A percentile compares a stretch with the other conserved stretches of the same genome.
Evolutionary conservation across 92 coral and sea anemone genomes (phyloP).

Genomic region (Scolanthus callimorphus): DNA sequence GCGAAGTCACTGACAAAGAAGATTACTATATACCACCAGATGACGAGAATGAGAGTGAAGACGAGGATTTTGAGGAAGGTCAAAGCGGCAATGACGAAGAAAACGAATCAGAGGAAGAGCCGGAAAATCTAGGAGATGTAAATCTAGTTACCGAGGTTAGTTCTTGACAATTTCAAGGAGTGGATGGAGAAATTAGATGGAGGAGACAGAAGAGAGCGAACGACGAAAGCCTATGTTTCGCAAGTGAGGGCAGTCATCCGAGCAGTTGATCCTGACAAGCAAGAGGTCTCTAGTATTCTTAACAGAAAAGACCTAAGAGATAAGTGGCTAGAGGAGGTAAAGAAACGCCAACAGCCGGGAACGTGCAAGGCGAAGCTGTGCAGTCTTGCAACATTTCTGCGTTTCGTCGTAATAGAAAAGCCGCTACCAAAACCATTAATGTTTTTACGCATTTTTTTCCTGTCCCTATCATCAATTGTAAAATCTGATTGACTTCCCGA

Average conservation of each 20-base stretch:
- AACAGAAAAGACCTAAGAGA: constrained; percentile 35
- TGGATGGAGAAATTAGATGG: constrained; percentile 54
- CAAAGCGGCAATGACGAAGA: constrained; percentile 7
- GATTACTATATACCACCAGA: constrained; percentile 18
- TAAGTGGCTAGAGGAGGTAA: constrained; percentile 27
- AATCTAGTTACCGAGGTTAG: constrained; percentile 25
- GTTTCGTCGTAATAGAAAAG: constrained; percentile 17
- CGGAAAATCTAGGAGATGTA: background rate
- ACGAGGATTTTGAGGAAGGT: too few species aligned
- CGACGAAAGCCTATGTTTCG: constrained; percentile 33
- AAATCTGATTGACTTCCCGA: too few species aligned
- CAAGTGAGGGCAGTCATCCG: constrained; percentile 32
- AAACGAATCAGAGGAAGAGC: background rate
- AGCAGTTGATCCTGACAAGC: constrained; percentile 30
- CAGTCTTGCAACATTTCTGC: constrained; percentile 26
- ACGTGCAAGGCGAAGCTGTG: constrained; percentile 26
- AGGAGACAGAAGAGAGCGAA: constrained; percentile 35
- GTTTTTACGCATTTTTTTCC: too few species aligned
- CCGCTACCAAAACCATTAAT: constrained; percentile 31
- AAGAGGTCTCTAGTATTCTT: constrained; percentile 17
- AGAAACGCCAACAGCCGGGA: constrained; percentile 17
- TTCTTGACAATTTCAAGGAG: constrained; percentile 19
- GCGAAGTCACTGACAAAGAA: constrained; percentile 9
- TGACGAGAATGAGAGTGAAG: background rate
- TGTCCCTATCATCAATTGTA: too few species aligned